Evolutionary conservation across 2,797 vertebrate species (phyloP).

Genomic region (Carduelis carduelis): DNA sequence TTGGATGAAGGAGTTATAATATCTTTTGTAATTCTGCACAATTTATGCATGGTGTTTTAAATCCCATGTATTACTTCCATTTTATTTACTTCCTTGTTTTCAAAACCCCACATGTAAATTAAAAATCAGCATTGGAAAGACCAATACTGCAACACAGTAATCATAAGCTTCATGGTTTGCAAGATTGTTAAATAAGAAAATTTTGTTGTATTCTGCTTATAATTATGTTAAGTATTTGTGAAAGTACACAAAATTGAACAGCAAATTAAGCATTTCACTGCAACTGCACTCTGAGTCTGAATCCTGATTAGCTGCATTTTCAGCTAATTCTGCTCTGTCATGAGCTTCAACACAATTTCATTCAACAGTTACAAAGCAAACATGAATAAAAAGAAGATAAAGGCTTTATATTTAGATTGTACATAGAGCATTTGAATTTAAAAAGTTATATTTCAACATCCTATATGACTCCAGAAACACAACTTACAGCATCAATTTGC

Average conservation of each 20-base stretch:
- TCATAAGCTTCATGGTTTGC: neutral
- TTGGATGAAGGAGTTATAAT: neutral
- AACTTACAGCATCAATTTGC: constrained; percentile 92
- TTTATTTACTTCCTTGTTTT: neutral
- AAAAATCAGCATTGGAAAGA: neutral
- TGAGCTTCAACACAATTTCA: neutral
- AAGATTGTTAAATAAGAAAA: neutral
- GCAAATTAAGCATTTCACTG: neutral
- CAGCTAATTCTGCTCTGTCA: neutral
- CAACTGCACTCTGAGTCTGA: neutral
- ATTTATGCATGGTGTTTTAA: neutral
- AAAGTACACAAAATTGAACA: neutral
- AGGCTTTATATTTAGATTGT: neutral
- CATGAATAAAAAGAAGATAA: neutral
- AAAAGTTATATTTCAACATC: neutral
- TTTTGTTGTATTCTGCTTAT: neutral
- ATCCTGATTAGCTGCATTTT: neutral
- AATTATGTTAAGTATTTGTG: neutral
- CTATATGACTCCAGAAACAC: neutral
- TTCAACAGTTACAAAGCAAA: neutral
- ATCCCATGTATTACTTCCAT: neutral
- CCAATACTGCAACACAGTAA: neutral
- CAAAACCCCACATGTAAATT: neutral
- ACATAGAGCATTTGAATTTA: neutral
- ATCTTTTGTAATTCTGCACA: neutral